A percentile compares a stretch with the other conserved stretches of the same genome.
phyloP scores from a whole-genome alignment of 1,140 invertebrate genomes.

The Belonocnema kinseyi region DNA sequence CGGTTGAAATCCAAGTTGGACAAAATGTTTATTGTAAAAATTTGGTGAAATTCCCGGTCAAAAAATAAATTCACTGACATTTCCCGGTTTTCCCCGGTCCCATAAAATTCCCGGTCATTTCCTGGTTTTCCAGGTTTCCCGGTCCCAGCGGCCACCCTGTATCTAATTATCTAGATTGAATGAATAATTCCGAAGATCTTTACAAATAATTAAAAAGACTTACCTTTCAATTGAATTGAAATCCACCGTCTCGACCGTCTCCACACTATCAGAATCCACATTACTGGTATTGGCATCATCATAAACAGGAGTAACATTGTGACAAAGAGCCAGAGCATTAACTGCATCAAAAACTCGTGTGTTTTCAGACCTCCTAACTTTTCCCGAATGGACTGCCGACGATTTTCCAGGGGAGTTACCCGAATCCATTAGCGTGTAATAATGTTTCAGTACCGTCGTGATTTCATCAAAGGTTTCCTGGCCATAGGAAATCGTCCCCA shows the following conservation, averaged over 20 bases:
- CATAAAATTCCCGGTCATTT: too few relatives aligned
- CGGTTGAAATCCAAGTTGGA: too few relatives aligned
- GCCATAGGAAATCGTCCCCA: conserved; percentile 92
- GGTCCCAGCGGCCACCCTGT: too few relatives aligned
- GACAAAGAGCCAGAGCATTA: conserved; percentile 95
- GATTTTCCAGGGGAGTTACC: conserved; percentile 63
- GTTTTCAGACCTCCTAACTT: conserved; percentile 82
- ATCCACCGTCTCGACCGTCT: conserved; percentile 70
- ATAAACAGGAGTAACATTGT: conserved; percentile 99
- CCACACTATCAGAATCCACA: conserved; percentile 66
- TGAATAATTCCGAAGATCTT: neutral
- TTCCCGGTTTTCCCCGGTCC: too few relatives aligned
- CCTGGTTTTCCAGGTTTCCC: too few relatives aligned
- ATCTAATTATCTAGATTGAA: too few relatives aligned
- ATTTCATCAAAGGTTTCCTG: conserved; percentile 91
- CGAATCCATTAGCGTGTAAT: conserved; percentile 62
- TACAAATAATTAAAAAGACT: conserved; percentile 16
- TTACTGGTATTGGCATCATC: conserved; percentile 76
- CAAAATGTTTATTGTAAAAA: too few relatives aligned
- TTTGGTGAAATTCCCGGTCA: too few relatives aligned
- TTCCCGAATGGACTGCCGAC: conserved; percentile 64
- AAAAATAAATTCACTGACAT: too few relatives aligned
- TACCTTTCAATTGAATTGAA: conserved; percentile 72
- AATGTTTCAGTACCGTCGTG: conserved; percentile 72
- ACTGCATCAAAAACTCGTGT: conserved; percentile 93